These are phyloP conservation scores for Cyclopterus lumpus DNA, from an alignment of 2,797 vertebrate species.

Conservation along the genomic window DNA sequence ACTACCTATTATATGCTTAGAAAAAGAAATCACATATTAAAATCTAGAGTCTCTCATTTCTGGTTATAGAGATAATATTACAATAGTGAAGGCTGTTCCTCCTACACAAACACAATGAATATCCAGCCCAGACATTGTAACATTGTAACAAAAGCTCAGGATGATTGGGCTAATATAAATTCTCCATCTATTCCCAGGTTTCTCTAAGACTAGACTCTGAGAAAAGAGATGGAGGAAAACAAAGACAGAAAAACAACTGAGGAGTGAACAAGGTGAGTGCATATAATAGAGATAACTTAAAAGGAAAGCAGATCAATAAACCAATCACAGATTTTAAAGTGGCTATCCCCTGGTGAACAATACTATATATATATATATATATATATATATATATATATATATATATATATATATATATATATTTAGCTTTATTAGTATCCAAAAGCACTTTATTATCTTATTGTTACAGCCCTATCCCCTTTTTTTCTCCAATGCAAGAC, in stretches of 20 bases:
- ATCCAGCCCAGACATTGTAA: slow-evolving; percentile 21
- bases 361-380: no score
- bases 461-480: slow-evolving; percentile 9
- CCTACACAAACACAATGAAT: slow-evolving; percentile 56
- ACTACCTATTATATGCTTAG: neutral
- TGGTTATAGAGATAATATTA: slow-evolving; percentile 41
- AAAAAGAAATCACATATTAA: slow-evolving; percentile 42
- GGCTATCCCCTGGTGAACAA: slow-evolving; percentile 13
- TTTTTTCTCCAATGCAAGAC: neutral
- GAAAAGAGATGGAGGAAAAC: slow-evolving; percentile 32
- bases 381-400: no score
- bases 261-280: neutral
- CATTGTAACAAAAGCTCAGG: slow-evolving; percentile 46
- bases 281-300: slow-evolving; percentile 40
- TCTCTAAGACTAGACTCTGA: slow-evolving; percentile 24
- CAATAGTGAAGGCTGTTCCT: slow-evolving; percentile 19
- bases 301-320: slow-evolving; percentile 53
- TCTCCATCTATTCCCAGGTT: slow-evolving; percentile 42
- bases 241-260: slow-evolving; percentile 29
- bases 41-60: slow-evolving; percentile 22
- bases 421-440: slow-evolving; percentile 27
- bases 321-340: slow-evolving; percentile 46
- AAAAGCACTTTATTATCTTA: slow-evolving; percentile 10
- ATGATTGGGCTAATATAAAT: slow-evolving; percentile 49
- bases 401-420: no score